phyloP scores from a whole-genome alignment of 2,888 invertebrate species.

The Oscheius onirici region DNA sequence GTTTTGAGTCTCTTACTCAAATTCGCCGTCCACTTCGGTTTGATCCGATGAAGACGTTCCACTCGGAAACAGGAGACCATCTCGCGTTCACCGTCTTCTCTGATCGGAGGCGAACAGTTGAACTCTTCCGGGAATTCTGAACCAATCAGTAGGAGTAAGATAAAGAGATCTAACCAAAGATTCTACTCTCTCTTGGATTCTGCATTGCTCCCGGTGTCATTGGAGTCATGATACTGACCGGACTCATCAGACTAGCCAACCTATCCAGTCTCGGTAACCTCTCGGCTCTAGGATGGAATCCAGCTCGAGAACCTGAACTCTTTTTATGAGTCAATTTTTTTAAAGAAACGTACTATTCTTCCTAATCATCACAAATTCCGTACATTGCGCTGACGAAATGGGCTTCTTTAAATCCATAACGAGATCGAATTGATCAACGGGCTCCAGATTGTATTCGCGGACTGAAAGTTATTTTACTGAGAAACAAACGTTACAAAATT shows the following conservation, averaged over 20 bases:
- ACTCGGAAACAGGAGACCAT: conserved; percentile 48
- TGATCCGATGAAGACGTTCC: conserved; percentile 46
- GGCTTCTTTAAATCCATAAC: conserved; percentile 41
- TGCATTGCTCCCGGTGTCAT: conserved; percentile 37
- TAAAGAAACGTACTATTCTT: conserved; percentile 47
- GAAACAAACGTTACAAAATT: too few relatives aligned
- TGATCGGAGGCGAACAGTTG: background rate
- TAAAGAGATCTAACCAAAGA: background rate
- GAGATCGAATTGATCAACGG: conserved; percentile 45
- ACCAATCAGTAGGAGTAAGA: background rate
- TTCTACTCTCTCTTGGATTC: conserved; percentile 30
- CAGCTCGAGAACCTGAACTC: conserved; percentile 43
- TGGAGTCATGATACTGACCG: conserved; percentile 34
- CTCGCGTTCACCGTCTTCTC: conserved; percentile 12
- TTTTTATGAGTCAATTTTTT: too few relatives aligned
- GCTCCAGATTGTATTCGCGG: conserved; percentile 50
- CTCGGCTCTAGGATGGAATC: conserved; percentile 45
- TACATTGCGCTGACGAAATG: conserved; percentile 37
- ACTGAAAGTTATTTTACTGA: too few relatives aligned
- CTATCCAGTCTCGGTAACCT: background rate
- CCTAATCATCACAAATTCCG: conserved; percentile 53
- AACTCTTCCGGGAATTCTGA: conserved; percentile 28
- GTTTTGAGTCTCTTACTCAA: conserved; percentile 47
- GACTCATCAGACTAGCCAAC: conserved; percentile 33
- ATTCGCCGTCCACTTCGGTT: conserved; percentile 54